Evolutionary conservation across 2,797 vertebrate genomes (phyloP), one percentile per base, ranked within the genome.

Genomic region (Eulemur rubriventer): DNA sequence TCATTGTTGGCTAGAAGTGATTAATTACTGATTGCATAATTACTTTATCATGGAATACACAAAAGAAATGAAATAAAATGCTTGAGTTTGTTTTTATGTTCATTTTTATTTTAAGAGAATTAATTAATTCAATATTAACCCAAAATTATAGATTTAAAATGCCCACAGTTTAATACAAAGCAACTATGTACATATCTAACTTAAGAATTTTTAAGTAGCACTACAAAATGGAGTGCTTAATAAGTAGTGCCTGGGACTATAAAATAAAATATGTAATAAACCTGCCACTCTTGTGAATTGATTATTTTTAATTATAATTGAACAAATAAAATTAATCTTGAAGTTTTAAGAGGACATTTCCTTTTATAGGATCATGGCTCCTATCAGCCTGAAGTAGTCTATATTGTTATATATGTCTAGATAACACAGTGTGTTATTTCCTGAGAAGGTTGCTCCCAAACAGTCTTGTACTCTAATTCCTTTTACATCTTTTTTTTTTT

Each of bases 1-100:
- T 82, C 41, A 85, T 59, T 96, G 81, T 95, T 94, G 46, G 41
- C 46, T 79, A 88, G 7, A 85, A 90, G 73, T 97, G 78, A 96
- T 97, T 95, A 97, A 96, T 92, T 92, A 92, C 63, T 95, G 85
- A 96, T 91, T 96, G 28, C 20, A 83, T 94, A 95, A 97, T 96
- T 95, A 96, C 41, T 97, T 96, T 94, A 95, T 86, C 55, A 96
- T 41, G 52, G 30, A 91, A 30, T 6, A 50, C 69, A 93, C 33
- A 78, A 65, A 88, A 76, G 17, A 91, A 18, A 83, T 85, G 17
- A 94, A 97, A 86, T 90, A 95, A 96, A 92, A 89, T 52, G 9
- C 16, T 80, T 38, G 55, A 50, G 6, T 75, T 79, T 96, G 13
- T 96, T 95, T 89, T n/a, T 48, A 63, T 83, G 6, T 38, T 96